Base-by-base conservation (phyloP, 2,888 invertebrate species). In the Diachrysia chrysitis region DNA sequence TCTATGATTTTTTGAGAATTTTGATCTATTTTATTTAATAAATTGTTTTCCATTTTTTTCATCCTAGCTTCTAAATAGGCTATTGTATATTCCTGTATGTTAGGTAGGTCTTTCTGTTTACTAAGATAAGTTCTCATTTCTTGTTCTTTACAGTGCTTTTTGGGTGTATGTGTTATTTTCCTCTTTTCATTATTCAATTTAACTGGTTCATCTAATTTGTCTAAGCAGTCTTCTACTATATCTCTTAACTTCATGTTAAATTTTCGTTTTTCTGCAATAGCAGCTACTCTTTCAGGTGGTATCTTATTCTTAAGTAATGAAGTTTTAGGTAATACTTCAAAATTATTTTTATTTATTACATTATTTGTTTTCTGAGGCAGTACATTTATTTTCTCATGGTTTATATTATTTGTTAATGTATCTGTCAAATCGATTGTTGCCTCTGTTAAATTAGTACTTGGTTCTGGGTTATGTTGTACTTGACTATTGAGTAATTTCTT, bases 231-330 rank as follows among this genome's bases (percentile, higher is more conserved):
- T 82, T 91, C 89, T 71, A 94, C 85, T 7, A 93, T 89, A 76
- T 94, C 93, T 79, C 89, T 87, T 55, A 95, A 73, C 77, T 90
- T 94, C 89, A 92, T 93, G 78, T 95, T 95, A 74, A 93, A 94
- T 68, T 90, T 89, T 69, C 95, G 87, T 77, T 95, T 95, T 80
- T 91, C 85, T 76, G 90, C 85, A 65, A 95, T 95, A 42, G 87
- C 91, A 55, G 93, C 94, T 46, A 86, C 73, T 79, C 92, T 90
- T 79, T 93, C 92, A 56, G 92, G 89, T 12, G 89, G 82, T 60
- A 93, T 83, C 25, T 66, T 70, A 63, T 64, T 80, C 57, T 67
- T 77, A 61, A 75, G 17, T 35, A 75, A 64, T 32, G 75, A 78
- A 48, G 17, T 74, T 37, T 58, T 66, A 2, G 51, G 58, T 51